phyloP scores from a whole-genome alignment of 1,140 invertebrate species.

The Leptinotarsa lineolata region DNA sequence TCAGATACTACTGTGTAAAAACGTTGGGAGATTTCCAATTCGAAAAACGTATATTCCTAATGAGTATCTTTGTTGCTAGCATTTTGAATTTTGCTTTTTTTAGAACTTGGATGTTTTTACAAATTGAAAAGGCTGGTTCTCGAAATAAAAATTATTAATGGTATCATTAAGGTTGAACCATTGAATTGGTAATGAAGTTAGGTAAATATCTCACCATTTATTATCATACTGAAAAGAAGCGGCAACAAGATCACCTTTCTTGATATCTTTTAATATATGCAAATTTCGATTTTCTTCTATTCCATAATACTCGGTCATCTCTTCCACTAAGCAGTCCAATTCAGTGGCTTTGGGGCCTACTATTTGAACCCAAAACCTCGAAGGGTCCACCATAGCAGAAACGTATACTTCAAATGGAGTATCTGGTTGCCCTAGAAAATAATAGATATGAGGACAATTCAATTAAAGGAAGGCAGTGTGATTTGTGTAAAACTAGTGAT shows the following conservation, averaged over 20 bases:
- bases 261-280: constrained; percentile 63
- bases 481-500: too few relatives aligned
- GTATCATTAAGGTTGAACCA: too few relatives aligned
- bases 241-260: constrained; percentile 76
- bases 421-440: constrained; percentile 53
- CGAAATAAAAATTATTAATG: too few relatives aligned
- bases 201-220: constrained; percentile 66
- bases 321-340: constrained; percentile 72
- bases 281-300: constrained; percentile 64
- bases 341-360: constrained; percentile 69
- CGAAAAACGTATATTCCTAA: too few relatives aligned
- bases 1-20: not conserved
- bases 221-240: constrained; percentile 75
- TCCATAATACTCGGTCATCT: constrained; percentile 80
- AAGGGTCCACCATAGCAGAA: constrained; percentile 76
- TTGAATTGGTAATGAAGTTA: too few relatives aligned
- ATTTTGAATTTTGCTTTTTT: too few relatives aligned
- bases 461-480: too few relatives aligned
- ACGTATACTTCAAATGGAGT: constrained; percentile 79
- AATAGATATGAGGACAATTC: not conserved
- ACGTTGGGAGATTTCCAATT: too few relatives aligned
- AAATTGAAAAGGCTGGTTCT: too few relatives aligned
- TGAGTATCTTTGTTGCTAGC: too few relatives aligned
- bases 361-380: constrained; percentile 83
- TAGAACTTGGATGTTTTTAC: too few relatives aligned